phyloP scores from a whole-genome alignment of 1,140 invertebrate species.

The Drosophila tropicalis region DNA sequence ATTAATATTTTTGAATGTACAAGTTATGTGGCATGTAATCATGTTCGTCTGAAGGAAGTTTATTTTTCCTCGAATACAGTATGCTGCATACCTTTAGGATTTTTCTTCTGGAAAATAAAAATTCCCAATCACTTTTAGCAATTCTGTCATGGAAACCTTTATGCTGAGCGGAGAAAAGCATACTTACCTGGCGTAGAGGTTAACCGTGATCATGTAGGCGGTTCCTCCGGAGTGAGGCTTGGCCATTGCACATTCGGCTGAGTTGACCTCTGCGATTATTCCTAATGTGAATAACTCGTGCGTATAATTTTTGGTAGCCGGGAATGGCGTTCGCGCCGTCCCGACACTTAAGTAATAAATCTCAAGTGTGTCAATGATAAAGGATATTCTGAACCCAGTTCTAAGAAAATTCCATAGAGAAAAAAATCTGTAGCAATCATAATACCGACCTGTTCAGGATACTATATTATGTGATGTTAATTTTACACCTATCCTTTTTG shows the following conservation, averaged over 20 bases:
- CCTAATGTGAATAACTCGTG: conserved; percentile 83
- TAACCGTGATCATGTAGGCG: conserved; percentile 87
- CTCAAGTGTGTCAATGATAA: background rate
- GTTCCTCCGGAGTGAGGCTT: conserved; percentile 87
- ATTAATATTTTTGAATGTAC: too few relatives aligned
- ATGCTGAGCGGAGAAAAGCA: conserved; percentile 64
- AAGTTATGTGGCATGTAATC: too few relatives aligned
- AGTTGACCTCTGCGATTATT: conserved; percentile 83
- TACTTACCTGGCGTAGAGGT: conserved; percentile 85
- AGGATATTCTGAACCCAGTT: too few relatives aligned
- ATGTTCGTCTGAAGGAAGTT: too few relatives aligned
- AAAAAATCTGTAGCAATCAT: too few relatives aligned
- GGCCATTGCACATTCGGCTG: conserved; percentile 82
- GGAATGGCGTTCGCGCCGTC: conserved; percentile 83
- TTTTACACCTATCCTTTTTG: too few relatives aligned
- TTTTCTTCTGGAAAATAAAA: background rate
- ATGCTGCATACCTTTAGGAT: too few relatives aligned
- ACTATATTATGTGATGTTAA: too few relatives aligned
- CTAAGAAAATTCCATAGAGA: too few relatives aligned
- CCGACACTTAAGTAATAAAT: conserved; percentile 67
- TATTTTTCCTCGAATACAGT: too few relatives aligned
- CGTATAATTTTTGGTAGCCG: conserved; percentile 83
- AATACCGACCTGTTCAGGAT: too few relatives aligned
- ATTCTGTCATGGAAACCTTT: conserved; percentile 9
- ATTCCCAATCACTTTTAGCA: conserved; percentile 39